Percentiles rank a stretch among this genome's conserved stretches.
Evolutionary conservation across 2,797 vertebrate species (phyloP).

Genomic region (Chaenodraco wilsoni): DNA sequence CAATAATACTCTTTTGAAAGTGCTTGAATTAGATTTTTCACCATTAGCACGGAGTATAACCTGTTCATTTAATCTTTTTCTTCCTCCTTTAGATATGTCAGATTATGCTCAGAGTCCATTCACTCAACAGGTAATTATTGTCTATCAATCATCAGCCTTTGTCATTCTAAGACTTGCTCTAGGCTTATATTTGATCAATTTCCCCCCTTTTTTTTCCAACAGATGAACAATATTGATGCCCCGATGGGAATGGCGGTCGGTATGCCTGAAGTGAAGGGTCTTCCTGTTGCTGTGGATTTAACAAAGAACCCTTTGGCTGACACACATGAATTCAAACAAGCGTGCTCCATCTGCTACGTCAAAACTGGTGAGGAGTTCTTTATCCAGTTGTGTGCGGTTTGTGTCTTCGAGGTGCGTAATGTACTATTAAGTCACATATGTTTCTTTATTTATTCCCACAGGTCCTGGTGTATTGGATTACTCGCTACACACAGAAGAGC

Average conservation of each 20-base stretch:
- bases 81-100: conserved; percentile 19
- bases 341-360: conserved; percentile 91
- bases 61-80: not conserved
- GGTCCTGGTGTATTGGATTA: conserved; percentile 92
- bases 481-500: conserved; percentile 87
- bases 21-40: too few species aligned
- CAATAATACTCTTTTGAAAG: too few species aligned
- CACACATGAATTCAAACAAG: conserved; percentile 94
- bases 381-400: not conserved
- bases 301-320: conserved; percentile 92
- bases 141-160: not conserved
- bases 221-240: conserved; percentile 86
- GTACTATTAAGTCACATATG: not conserved
- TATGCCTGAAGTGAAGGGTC: conserved; percentile 84
- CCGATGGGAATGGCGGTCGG: conserved; percentile 89
- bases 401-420: not conserved
- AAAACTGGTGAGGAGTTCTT: conserved; percentile 89
- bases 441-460: conserved; percentile 52
- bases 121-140: conserved; percentile 69
- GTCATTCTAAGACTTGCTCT: not conserved
- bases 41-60: not conserved
- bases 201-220: conserved; percentile 50
- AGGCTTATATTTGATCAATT: not conserved
- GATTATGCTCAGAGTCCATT: conserved; percentile 72
- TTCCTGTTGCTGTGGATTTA: conserved; percentile 76